Base-by-base conservation (phyloP, 2,888 invertebrate genomes). In the Folsomia manolachei region DNA sequence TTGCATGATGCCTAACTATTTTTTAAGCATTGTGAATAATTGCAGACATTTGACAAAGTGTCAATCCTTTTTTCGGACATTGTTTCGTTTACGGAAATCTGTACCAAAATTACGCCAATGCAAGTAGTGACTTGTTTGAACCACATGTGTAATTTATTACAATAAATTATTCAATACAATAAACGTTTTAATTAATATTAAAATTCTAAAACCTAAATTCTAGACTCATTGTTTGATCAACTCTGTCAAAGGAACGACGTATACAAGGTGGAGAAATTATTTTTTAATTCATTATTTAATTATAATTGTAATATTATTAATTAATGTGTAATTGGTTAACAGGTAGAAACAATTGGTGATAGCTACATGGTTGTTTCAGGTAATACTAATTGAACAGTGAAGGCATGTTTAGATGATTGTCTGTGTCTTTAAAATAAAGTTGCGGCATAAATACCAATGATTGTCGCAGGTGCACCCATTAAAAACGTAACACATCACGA, bases 321-420 rank as follows among this genome's bases (percentile, higher is more conserved):
- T 7, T n/a, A 11, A 7, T 60, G 11, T 51, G 24, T 62, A 82
- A 27, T 60, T 7, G 60, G 7, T 9, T 62, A 9, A 23, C 18
- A 95, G 94, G 94, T 95, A 53, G 97, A 97, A 86, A 97, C 97
- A 0, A 97, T 97, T 79, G 97, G 97, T 0, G 97, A 98, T 83
- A 97, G 97, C 0, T 98, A 97, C 83, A 97, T 98, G 97, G 95
- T 97, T 0, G 97, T 97, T 0, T 93, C 95, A 0, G 97, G 65
- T 66, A 52, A 56, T 23, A 39, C n/a, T n/a, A n/a, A n/a, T n/a
- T n/a, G n/a, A n/a, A n/a, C n/a, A n/a, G n/a, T n/a, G n/a, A n/a
- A n/a, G n/a, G n/a, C n/a, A n/a, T n/a, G n/a, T n/a, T n/a, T n/a
- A n/a, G n/a, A n/a, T n/a, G n/a, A n/a, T n/a, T n/a, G n/a, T n/a